Evolutionary conservation across 2,113 vertebrate genomes (phyloP).

Genomic region (Myanophis thanlyinensis): DNA sequence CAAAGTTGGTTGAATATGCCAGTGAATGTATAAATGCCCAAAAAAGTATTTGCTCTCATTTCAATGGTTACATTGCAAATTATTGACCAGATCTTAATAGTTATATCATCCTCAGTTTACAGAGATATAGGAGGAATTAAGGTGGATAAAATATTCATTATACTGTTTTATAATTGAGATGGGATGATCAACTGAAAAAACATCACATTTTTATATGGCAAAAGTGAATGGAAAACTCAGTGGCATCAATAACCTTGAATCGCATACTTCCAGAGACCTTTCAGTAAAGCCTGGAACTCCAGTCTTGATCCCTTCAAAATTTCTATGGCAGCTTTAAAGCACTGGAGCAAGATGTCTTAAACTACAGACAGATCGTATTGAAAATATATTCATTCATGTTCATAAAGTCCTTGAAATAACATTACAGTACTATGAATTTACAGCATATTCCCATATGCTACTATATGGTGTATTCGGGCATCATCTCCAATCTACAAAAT

Average conservation of each 20-base stretch:
- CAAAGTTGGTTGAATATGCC: not conserved
- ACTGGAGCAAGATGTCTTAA: not conserved
- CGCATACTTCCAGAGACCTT: not conserved
- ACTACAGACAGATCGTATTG: not conserved
- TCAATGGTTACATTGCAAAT: not conserved
- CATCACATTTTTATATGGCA: not conserved
- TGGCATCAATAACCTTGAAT: not conserved
- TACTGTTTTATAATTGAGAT: not conserved
- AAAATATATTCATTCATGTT: not conserved
- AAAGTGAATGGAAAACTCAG: not conserved
- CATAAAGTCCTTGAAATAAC: not conserved
- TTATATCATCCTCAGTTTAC: not conserved
- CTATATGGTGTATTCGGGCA: not conserved
- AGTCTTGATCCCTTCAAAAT: not conserved
- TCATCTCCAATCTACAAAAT: not conserved
- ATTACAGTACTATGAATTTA: not conserved
- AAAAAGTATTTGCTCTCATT: not conserved
- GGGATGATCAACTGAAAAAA: not conserved
- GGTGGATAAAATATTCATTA: not conserved
- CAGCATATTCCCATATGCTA: not conserved
- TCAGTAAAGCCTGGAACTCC: not conserved
- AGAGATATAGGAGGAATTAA: not conserved
- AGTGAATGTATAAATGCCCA: not conserved
- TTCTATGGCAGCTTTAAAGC: not conserved
- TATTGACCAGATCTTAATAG: not conserved